A percentile compares a stretch with the other conserved stretches of the same genome.
Conservation (phyloP, 2,888 invertebrate species). For the Clostera curtula region DNA sequence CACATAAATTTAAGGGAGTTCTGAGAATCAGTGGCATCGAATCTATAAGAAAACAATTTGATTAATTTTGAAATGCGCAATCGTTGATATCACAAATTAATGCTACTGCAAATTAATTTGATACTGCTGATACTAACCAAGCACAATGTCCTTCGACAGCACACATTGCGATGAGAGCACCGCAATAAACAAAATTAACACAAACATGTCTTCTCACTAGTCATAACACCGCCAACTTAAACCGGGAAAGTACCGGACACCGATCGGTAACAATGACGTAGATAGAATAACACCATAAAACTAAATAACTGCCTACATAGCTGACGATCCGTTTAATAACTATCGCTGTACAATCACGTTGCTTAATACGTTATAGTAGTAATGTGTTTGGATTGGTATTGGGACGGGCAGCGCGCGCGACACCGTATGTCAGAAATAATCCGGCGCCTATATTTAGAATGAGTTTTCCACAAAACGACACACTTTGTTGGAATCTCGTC, state of each 20-base stretch:
- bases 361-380: slow-evolving; percentile 40
- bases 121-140: slow-evolving; percentile 34
- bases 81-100: too few relatives aligned
- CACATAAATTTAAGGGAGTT: too few relatives aligned
- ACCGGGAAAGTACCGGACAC: too few relatives aligned
- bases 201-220: slow-evolving; percentile 24
- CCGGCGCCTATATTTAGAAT: slow-evolving; percentile 63
- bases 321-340: slow-evolving; percentile 40
- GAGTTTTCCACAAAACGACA: slow-evolving; percentile 69
- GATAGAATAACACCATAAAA: slow-evolving; percentile 30
- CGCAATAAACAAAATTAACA: slow-evolving; percentile 28
- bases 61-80: too few relatives aligned
- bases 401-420: slow-evolving; percentile 49
- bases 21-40: too few relatives aligned
- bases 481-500: slow-evolving; percentile 46
- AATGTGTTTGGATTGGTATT: slow-evolving; percentile 61
- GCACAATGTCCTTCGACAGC: slow-evolving; percentile 20
- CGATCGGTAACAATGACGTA: too few relatives aligned
- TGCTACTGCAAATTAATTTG: too few relatives aligned
- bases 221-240: slow-evolving; percentile 14
- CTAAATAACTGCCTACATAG: slow-evolving; percentile 29
- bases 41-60: too few relatives aligned
- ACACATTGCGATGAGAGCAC: slow-evolving; percentile 32
- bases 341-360: slow-evolving; percentile 46
- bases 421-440: slow-evolving; percentile 63